Evolutionary conservation across 2,888 invertebrate genomes (phyloP).

Genomic region (Laothoe populi): DNA sequence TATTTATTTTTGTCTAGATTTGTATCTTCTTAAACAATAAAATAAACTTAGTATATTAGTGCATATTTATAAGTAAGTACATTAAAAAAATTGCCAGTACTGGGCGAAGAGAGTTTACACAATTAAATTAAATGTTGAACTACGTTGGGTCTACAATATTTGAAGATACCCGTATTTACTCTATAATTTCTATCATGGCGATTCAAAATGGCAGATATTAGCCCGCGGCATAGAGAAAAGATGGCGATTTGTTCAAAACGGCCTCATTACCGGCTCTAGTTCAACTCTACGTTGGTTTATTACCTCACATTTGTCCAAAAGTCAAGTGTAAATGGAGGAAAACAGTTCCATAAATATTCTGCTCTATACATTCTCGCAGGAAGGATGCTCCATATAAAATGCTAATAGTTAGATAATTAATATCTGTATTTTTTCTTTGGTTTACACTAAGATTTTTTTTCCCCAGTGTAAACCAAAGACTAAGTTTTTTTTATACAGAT

Average conservation of each 20-base stretch:
- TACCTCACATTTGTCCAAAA: constrained; percentile 52
- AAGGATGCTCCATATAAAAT: background rate
- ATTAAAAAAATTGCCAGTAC: no score
- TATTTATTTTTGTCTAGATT: no score
- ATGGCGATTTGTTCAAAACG: constrained; percentile 56
- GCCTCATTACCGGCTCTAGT: constrained; percentile 60
- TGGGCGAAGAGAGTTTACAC: no score
- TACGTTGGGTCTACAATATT: background rate
- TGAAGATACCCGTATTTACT: constrained; percentile 14
- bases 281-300: constrained; percentile 57
- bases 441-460: no score
- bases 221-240: constrained; percentile 58
- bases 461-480: no score
- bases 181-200: constrained; percentile 13
- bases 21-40: no score
- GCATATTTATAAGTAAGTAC: no score
- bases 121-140: no score
- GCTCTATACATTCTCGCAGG: constrained; percentile 3
- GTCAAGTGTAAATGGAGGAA: constrained; percentile 33
- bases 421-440: constrained; percentile 2
- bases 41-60: no score
- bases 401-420: background rate
- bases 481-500: no score
- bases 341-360: constrained; percentile 22
- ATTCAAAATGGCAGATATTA: constrained; percentile 43